Conservation (phyloP, 2,888 invertebrate genomes). For the Suillia variegata region DNA sequence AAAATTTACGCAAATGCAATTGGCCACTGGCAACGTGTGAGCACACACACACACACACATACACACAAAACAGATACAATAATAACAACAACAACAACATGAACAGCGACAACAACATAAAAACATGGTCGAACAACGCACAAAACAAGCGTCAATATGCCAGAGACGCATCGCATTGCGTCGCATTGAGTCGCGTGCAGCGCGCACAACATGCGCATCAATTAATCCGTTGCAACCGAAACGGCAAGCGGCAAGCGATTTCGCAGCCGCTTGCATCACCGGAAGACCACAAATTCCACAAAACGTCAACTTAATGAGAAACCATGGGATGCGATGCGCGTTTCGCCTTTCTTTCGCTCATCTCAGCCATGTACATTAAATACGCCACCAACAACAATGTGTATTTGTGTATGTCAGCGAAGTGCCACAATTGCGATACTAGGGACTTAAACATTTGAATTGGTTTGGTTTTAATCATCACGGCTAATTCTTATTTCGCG, state of each 20-base stretch:
- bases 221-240: constrained; percentile 3
- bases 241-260: background rate
- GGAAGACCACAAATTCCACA: constrained; percentile 35
- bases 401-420: background rate
- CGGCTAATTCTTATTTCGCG: no score
- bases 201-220: background rate
- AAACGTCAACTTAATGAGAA: constrained; percentile 38
- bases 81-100: no score
- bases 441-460: no score
- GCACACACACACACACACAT: background rate
- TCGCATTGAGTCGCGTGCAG: background rate
- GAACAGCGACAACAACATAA: no score
- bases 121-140: no score
- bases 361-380: no score
- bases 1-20: background rate
- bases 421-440: background rate
- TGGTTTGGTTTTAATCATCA: no score
- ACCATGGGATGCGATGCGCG: constrained; percentile 23
- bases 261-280: background rate
- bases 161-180: no score
- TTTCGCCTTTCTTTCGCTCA: no score
- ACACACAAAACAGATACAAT: background rate
- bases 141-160: no score
- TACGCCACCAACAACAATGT: no score
- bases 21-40: background rate